Base-by-base conservation (phyloP, 2,113 vertebrate species). In the Ammodytes marinus region DNA sequence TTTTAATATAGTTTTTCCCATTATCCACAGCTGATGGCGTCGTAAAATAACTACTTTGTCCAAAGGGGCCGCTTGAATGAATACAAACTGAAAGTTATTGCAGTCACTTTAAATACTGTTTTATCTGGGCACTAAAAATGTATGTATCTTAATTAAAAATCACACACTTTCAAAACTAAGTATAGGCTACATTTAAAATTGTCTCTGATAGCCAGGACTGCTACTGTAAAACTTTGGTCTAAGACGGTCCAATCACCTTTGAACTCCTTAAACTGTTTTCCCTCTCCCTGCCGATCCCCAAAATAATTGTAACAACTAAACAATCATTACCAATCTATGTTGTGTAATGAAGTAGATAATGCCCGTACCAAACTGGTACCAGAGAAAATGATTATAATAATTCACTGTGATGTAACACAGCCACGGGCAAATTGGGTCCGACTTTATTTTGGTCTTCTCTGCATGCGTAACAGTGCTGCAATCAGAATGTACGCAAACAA, bases 391-490 rank as follows among this genome's bases (percentile, higher is more conserved):
- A 69, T 74, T 81, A 5, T n/a, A 66, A 47, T 73, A 77, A 66
- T 75, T 76, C 5, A 47, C 6, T 77, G 61, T 81, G 67, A 82
- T 61, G 47, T 74, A 82, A 79, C 54, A 52, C 9, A 61, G 60
- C 63, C 6, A 35, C 43, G n/a, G 10, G 55, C 63, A 54, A 69
- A 19, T 50, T 74, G 53, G 50, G 69, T 72, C 50, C 69, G 19
- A 35, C 55, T 76, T 54, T 40, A 35, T 71, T 79, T 67, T 27
- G 64, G 68, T 53, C 19, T 82, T 79, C 82, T 76, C 49, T 65
- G 49, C 27, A 27, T 43, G 68, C 13, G 3, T 64, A 60, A 46
- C 68, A 70, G 70, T 77, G 68, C 46, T 54, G n/a, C 49, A 76
- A 80, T 69, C 53, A 68, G 47, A 64, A 4, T 14, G 43, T 47